Evolutionary conservation across 2,113 vertebrate genomes (phyloP).

Genomic region (Melanerpes aurifrons): DNA sequence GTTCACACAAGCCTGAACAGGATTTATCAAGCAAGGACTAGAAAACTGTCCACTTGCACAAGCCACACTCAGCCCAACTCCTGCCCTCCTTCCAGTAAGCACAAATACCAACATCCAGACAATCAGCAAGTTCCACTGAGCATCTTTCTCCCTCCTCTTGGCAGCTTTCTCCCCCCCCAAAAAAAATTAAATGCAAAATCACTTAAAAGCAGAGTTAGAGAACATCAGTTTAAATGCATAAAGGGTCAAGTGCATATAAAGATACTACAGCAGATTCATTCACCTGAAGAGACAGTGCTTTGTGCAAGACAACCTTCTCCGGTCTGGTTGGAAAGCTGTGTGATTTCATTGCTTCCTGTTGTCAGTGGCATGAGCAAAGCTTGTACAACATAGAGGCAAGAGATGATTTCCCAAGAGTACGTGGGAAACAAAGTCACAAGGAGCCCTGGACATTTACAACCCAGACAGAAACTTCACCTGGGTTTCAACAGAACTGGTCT

Average conservation of each 20-base stretch:
- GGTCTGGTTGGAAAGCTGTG: not conserved
- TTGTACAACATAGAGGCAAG: not conserved
- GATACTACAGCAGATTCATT: not conserved
- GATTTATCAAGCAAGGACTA: not conserved
- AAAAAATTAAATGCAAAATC: not conserved
- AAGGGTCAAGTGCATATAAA: not conserved
- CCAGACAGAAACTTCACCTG: rapidly evolving
- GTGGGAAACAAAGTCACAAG: rapidly evolving
- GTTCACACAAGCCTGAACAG: not conserved
- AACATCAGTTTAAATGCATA: not conserved
- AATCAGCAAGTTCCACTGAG: not conserved
- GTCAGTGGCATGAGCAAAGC: not conserved
- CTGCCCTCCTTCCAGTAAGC: not conserved
- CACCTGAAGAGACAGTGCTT: not conserved
- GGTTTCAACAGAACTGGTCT: not conserved
- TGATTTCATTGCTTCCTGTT: not conserved
- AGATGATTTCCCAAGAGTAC: not conserved
- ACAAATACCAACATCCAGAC: not conserved
- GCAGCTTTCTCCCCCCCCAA: no score
- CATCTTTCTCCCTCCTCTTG: not conserved
- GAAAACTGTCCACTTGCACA: not conserved
- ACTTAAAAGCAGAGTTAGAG: not conserved
- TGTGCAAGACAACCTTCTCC: not conserved
- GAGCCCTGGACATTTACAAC: not conserved
- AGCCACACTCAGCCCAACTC: not conserved